These are phyloP conservation scores for Agriopis marginaria DNA, from an alignment of 2,888 invertebrate genomes.

Conservation along the genomic window DNA sequence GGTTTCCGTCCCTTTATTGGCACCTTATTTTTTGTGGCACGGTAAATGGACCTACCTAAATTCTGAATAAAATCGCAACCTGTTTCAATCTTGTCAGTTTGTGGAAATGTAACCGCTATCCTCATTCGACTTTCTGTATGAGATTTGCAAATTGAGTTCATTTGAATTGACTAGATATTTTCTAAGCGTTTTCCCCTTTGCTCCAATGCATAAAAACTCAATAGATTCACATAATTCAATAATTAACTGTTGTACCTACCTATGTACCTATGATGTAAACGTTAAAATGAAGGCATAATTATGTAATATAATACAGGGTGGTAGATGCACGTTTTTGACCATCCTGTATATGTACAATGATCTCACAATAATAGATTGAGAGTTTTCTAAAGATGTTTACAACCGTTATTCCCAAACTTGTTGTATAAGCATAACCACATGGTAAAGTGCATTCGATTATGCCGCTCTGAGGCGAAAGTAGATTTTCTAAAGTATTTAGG, in stretches of 20 bases:
- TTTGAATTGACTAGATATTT: not conserved
- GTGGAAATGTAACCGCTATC: slow-evolving; percentile 54
- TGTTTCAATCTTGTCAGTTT: slow-evolving; percentile 67
- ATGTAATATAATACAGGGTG: too few species aligned
- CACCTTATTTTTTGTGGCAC: slow-evolving; percentile 83
- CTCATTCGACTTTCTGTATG: slow-evolving; percentile 34
- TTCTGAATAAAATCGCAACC: slow-evolving; percentile 79
- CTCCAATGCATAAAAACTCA: too few species aligned
- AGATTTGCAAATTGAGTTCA: slow-evolving; percentile 35
- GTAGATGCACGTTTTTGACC: too few species aligned
- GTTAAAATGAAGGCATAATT: too few species aligned
- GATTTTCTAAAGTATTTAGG: slow-evolving; percentile 25
- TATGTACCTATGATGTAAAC: too few species aligned
- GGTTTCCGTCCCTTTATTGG: slow-evolving; percentile 86
- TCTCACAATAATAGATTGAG: too few species aligned
- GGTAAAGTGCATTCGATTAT: not conserved
- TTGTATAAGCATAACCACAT: not conserved
- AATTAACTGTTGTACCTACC: too few species aligned
- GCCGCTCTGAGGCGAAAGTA: slow-evolving; percentile 20
- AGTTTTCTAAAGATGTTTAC: not conserved
- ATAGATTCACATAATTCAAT: too few species aligned
- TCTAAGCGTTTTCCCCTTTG: too few species aligned
- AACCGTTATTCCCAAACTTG: slow-evolving; percentile 7
- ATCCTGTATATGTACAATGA: too few species aligned
- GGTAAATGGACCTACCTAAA: slow-evolving; percentile 78